Evolutionary conservation across 2,888 invertebrate genomes (phyloP), one percentile per base, ranked within the genome.

Genomic region (Macrophya alboannulata): DNA sequence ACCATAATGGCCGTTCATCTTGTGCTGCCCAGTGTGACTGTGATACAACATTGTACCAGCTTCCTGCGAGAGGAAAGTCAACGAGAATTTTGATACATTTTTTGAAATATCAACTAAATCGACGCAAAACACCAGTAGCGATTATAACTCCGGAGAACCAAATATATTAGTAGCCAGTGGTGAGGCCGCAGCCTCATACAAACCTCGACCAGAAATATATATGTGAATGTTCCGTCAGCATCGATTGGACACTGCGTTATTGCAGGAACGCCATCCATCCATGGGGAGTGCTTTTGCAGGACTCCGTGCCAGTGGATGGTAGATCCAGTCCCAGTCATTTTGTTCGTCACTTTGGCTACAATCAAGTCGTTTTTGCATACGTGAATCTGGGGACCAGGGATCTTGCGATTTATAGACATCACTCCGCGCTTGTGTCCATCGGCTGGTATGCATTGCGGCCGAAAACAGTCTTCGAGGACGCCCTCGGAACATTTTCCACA

Each of bases 371-470:
- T 90, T 77, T 40, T n/a, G 25, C 51, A 87, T 87, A 94, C 94
- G 90, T 94, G 94, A 71, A 95, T 94, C 12, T 92, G 86, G 0
- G 95, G 95, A 25, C 95, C 95, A 0, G 95, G 95, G 45, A 95
- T 88, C 88, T 92, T 91, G 43, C 95, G 91, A 90, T 95, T 95
- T 48, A 94, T 93, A 15, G 94, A 92, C 87, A 94, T 92, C 5
- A 95, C 91, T 0, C 94, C 93, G 55, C 94, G 92, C 87, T 94
- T 92, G 17, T 92, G 88, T 0, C 95, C 95, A 90, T 95, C 95
- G 0, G 93, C 94, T 0, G 95, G 88, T 45, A 95, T 92, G 88
- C 95, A 95, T 89, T 95, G 94, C 1, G 93, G 93, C 17, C 92
- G 88, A 65, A 88, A 88, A 87, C 95, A 95, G 88, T 95, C 94